Evolutionary conservation across 2,113 vertebrate species (phyloP).

Genomic region (Ciconia boyciana): DNA sequence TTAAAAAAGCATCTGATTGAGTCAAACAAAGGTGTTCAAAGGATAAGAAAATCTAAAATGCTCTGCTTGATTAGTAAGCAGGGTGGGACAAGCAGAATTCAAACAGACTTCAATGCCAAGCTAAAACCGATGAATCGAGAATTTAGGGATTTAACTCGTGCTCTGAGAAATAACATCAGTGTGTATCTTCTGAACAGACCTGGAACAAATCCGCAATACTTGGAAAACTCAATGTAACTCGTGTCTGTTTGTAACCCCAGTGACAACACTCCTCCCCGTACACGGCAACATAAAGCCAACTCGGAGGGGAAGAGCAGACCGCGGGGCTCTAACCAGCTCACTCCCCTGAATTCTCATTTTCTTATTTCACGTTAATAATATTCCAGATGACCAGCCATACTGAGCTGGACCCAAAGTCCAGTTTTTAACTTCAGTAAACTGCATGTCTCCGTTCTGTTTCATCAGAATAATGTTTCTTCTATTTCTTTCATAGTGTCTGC

Average conservation of each 20-base stretch:
- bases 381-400: background rate
- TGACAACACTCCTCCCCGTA: background rate
- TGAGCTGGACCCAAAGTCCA: background rate
- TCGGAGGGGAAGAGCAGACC: rapidly evolving
- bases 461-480: background rate
- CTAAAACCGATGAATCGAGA: background rate
- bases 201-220: background rate
- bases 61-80: background rate
- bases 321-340: rapidly evolving
- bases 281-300: background rate
- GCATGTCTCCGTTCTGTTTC: background rate
- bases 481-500: background rate
- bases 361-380: background rate
- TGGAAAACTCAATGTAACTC: background rate
- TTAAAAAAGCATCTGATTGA: background rate
- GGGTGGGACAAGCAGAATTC: background rate
- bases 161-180: background rate
- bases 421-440: background rate
- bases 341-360: too few relatives aligned
- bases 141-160: background rate
- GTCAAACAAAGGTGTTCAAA: background rate
- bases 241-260: background rate
- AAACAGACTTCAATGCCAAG: background rate
- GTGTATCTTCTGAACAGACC: background rate
- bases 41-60: background rate